Percentiles rank a stretch among this genome's conserved stretches.
Evolutionary conservation across 30 jellyfish, hydroid and myxozoan species (phyloP).

Genomic region (Clytia hemisphaerica): DNA sequence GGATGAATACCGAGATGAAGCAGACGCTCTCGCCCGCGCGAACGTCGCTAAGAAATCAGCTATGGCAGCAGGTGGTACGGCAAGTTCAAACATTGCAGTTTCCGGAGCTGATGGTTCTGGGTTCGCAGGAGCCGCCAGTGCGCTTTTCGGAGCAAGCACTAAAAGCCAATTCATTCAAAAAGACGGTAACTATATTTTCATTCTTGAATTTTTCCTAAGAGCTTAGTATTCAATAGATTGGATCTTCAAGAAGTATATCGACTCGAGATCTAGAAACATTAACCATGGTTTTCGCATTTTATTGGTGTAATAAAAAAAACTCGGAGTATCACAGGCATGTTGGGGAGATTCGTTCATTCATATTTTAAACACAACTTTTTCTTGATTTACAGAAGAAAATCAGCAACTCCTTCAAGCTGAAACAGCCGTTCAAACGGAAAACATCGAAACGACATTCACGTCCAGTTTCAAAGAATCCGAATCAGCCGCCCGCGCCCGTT

Average conservation of each 20-base stretch:
- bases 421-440: slow-evolving; percentile 11
- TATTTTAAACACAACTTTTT: too few relatives aligned
- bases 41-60: neutral
- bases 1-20: slow-evolving; percentile 6
- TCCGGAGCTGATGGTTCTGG: slow-evolving; percentile 23
- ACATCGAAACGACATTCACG: neutral
- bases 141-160: neutral
- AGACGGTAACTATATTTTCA: too few relatives aligned
- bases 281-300: too few relatives aligned
- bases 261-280: too few relatives aligned
- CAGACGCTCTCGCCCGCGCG: too few relatives aligned
- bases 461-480: neutral
- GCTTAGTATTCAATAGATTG: too few relatives aligned
- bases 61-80: neutral
- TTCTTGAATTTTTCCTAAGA: too few relatives aligned
- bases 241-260: too few relatives aligned
- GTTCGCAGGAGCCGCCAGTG: neutral
- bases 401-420: slow-evolving; percentile 29
- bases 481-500: slow-evolving; percentile 23
- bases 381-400: slow-evolving; percentile 13
- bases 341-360: too few relatives aligned
- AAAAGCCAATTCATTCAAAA: too few relatives aligned
- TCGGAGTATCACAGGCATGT: too few relatives aligned
- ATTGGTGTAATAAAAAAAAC: too few relatives aligned
- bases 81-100: neutral